Conservation (phyloP, 2,113 vertebrate species). For the Phainopepla nitens region DNA sequence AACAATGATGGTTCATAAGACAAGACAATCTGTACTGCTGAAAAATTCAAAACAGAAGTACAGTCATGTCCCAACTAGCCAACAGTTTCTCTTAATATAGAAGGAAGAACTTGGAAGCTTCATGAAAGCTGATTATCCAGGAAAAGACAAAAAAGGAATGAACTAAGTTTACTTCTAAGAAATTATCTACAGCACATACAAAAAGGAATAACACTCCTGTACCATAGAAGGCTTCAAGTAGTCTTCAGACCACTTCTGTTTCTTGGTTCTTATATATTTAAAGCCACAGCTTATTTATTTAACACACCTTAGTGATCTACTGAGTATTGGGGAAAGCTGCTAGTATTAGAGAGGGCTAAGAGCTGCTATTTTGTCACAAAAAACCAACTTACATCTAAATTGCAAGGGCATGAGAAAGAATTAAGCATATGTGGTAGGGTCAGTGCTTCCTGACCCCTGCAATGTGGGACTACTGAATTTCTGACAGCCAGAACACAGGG, state of each 20-base stretch:
- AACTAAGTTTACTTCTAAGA: not conserved
- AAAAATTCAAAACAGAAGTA: conserved; percentile 1
- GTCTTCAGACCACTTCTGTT: not conserved
- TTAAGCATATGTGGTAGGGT: not conserved
- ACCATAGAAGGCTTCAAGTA: not conserved
- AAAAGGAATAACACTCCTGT: not conserved
- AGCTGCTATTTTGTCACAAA: not conserved
- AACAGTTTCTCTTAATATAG: not conserved
- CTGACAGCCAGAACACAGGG: not conserved
- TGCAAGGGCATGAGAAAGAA: not conserved
- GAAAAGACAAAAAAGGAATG: not conserved
- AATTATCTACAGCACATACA: not conserved
- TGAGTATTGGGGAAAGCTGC: not conserved
- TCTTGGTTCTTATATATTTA: not conserved
- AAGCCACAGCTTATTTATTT: not conserved
- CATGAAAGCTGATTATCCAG: not conserved
- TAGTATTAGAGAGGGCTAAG: not conserved
- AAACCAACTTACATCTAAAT: not conserved
- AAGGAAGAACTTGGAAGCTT: not conserved
- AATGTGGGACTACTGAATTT: not conserved
- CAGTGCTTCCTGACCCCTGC: not conserved
- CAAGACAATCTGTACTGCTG: not conserved
- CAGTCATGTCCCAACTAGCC: not conserved
- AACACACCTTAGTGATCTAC: not conserved
- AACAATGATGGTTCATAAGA: not conserved